A percentile compares a stretch with the other conserved stretches of the same genome.
Evolutionary conservation across 2,888 invertebrate species (phyloP).

Genomic region (Encarsia formosa): DNA sequence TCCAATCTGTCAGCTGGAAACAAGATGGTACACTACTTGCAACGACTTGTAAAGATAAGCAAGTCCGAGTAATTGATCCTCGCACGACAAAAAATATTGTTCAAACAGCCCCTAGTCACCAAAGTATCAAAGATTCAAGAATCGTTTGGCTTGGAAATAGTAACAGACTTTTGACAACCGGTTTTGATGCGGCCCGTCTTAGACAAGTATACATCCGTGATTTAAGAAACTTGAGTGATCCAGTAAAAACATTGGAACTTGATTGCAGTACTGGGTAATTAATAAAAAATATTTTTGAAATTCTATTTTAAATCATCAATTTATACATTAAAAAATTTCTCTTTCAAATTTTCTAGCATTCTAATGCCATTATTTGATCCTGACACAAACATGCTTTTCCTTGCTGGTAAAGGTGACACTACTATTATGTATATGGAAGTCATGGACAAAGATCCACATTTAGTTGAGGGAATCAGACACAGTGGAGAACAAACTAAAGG

Average conservation of each 20-base stretch:
- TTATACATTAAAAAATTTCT: background rate
- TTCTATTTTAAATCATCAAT: background rate
- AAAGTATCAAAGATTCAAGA: constrained; percentile 86
- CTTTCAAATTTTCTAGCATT: constrained; percentile 59
- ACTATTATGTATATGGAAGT: constrained; percentile 88
- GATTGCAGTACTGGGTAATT: constrained; percentile 79
- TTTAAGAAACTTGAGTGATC: constrained; percentile 70
- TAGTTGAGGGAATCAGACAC: constrained; percentile 84
- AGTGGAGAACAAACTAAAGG: constrained; percentile 95
- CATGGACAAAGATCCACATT: constrained; percentile 79
- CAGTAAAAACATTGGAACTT: constrained; percentile 74
- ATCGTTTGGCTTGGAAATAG: constrained; percentile 87
- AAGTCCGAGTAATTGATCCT: constrained; percentile 82
- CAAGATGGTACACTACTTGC: constrained; percentile 77
- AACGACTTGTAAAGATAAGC: constrained; percentile 89
- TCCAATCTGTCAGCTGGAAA: constrained; percentile 89
- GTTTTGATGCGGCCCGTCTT: constrained; percentile 80
- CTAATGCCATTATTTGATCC: constrained; percentile 89
- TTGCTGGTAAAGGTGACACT: constrained; percentile 92
- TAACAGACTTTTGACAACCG: constrained; percentile 80
- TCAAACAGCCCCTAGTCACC: constrained; percentile 71
- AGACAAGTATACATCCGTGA: constrained; percentile 88
- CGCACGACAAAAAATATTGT: constrained; percentile 55
- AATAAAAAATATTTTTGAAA: background rate
- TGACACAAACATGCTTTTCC: constrained; percentile 92